phyloP scores from a whole-genome alignment of 1,140 invertebrate genomes.

The Leucophenga varia region DNA sequence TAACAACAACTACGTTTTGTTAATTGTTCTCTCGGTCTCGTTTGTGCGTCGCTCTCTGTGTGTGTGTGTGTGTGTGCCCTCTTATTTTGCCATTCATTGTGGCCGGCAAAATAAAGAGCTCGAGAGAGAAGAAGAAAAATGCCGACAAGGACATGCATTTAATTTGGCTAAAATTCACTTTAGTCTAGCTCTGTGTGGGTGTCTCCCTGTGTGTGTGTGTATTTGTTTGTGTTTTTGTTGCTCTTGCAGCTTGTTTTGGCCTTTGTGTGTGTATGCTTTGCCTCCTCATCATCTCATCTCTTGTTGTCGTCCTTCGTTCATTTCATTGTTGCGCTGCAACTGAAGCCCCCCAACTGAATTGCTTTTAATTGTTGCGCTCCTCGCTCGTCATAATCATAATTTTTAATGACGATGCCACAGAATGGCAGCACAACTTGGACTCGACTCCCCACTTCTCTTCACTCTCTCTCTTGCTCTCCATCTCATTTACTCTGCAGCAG shows the following conservation, averaged over 20 bases:
- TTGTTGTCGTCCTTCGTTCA: constrained; percentile 24
- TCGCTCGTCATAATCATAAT: constrained; percentile 32
- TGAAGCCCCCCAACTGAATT: constrained; percentile 26
- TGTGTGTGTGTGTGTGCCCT: constrained; percentile 18
- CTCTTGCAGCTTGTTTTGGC: neutral
- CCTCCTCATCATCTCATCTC: constrained; percentile 9
- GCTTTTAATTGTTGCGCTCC: constrained; percentile 30
- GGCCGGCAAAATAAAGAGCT: constrained; percentile 12
- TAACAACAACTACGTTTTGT: constrained; percentile 16
- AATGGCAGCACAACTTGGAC: constrained; percentile 5
- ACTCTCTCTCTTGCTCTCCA: too few relatives aligned
- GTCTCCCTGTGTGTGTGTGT: neutral
- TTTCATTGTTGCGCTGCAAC: too few relatives aligned
- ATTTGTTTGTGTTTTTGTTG: neutral
- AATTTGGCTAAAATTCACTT: constrained; percentile 33
- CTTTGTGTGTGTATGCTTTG: constrained; percentile 8
- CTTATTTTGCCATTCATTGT: constrained; percentile 44
- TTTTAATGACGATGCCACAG: constrained; percentile 32
- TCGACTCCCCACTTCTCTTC: constrained; percentile 14
- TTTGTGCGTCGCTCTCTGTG: too few relatives aligned
- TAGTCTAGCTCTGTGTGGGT: constrained; percentile 8
- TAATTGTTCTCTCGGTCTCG: constrained; percentile 32
- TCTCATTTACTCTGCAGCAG: too few relatives aligned
- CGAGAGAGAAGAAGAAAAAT: constrained; percentile 12
- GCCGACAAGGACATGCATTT: constrained; percentile 35